phyloP scores from a whole-genome alignment of 1,140 invertebrate genomes.

The Catajapyx aquilonaris region DNA sequence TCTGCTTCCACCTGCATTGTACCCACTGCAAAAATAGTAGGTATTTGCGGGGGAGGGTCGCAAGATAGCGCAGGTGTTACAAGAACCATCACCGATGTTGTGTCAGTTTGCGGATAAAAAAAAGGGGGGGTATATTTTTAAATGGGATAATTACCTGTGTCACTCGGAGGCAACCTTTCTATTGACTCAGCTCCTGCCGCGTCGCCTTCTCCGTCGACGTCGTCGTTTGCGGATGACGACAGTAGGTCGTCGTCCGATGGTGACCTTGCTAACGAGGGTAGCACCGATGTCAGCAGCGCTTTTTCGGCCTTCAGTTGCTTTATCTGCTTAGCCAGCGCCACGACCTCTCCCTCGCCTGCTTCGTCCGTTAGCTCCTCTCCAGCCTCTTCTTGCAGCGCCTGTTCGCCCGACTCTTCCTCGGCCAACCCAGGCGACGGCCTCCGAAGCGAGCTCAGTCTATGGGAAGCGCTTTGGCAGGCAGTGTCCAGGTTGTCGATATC shows the following conservation, averaged over 20 bases:
- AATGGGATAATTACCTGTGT: background rate
- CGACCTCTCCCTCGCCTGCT: constrained; percentile 38
- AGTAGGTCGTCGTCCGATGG: constrained; percentile 67
- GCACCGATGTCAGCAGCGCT: constrained; percentile 50
- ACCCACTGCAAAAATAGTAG: no score
- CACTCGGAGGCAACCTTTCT: constrained; percentile 2
- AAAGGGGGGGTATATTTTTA: background rate
- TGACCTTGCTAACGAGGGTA: constrained; percentile 51
- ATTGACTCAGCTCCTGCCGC: constrained; percentile 9
- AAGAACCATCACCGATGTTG: background rate
- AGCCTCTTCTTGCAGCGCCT: constrained; percentile 13
- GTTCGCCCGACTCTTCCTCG: constrained; percentile 11
- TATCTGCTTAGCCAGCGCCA: constrained; percentile 41
- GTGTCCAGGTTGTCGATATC: constrained; percentile 76
- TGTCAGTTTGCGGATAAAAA: background rate
- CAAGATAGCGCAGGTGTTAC: constrained; percentile 6
- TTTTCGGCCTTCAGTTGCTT: constrained; percentile 60
- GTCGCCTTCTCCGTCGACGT: constrained; percentile 34
- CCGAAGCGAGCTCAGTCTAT: constrained; percentile 45
- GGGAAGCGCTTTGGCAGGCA: constrained; percentile 50
- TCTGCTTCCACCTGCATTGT: no score
- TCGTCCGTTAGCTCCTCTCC: constrained; percentile 13
- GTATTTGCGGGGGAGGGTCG: constrained; percentile 8
- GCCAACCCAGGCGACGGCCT: constrained; percentile 36
- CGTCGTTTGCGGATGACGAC: constrained; percentile 35